phyloP scores from a whole-genome alignment of 2,888 invertebrate genomes.

The Callimorpha dominula region DNA sequence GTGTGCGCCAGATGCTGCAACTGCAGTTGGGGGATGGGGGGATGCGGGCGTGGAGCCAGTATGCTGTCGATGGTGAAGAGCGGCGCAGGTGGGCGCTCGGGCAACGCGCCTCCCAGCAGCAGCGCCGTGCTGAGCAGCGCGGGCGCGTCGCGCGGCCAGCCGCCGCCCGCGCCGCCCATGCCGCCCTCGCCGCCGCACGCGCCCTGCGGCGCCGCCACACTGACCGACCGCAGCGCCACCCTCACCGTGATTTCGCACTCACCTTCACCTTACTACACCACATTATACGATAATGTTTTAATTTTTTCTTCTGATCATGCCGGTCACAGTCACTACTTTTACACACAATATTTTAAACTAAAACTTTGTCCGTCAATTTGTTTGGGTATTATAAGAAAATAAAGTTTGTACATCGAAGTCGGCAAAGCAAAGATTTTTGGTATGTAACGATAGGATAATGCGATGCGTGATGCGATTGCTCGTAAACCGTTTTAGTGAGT shows the following conservation, averaged over 20 bases:
- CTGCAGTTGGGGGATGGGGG: slow-evolving; percentile 86
- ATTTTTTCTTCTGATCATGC: slow-evolving; percentile 41
- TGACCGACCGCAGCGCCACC: slow-evolving; percentile 44
- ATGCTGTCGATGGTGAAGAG: slow-evolving; percentile 96
- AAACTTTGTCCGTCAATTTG: slow-evolving; percentile 5
- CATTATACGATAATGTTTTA: slow-evolving; percentile 51
- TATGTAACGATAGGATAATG: slow-evolving; percentile 58
- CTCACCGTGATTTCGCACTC: slow-evolving; percentile 48
- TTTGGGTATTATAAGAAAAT: neutral
- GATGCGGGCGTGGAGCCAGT: slow-evolving; percentile 90
- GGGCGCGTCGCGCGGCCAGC: slow-evolving; percentile 79
- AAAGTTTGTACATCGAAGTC: slow-evolving; percentile 18
- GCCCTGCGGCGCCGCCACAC: slow-evolving; percentile 76
- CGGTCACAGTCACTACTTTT: slow-evolving; percentile 24
- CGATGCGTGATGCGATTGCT: slow-evolving; percentile 81
- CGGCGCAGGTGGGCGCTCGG: slow-evolving; percentile 83
- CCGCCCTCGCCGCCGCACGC: slow-evolving; percentile 59
- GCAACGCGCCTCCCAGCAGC: slow-evolving; percentile 82
- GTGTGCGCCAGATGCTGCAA: slow-evolving; percentile 88
- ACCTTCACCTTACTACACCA: slow-evolving; percentile 33
- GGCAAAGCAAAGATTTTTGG: slow-evolving; percentile 38
- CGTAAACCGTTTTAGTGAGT: slow-evolving; percentile 80
- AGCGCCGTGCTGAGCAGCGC: slow-evolving; percentile 84
- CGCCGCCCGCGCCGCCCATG: slow-evolving; percentile 76
- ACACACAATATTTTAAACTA: slow-evolving; percentile 14